Evolutionary conservation across 1,140 invertebrate species (phyloP), one percentile per base, ranked within the genome.

Genomic region (Aphelinus certus): DNA sequence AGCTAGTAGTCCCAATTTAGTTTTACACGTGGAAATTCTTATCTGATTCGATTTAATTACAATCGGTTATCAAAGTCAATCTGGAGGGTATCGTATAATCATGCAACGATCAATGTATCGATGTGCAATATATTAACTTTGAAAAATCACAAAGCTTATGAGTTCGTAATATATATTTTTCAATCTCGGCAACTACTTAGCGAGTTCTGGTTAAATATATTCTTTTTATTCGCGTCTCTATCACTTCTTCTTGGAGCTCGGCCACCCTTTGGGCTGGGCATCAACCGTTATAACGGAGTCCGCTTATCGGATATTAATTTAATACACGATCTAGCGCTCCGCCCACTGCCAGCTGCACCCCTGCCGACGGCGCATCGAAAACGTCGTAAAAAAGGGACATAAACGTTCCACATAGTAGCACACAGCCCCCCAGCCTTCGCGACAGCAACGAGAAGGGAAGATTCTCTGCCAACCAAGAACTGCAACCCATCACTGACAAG

Each of bases 261-360:
- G 1, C 57, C 5, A 2, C 47, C 64, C 64, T 53, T 53, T 9
- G 48, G 3, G 4, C 7, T 45, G 46, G 58, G n/a, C 7, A 56
- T 48, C 47, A 43, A 10, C 45, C 63, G 63, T 51, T 51, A 66
- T 73, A 73, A 66, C 56, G 64, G 53, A 64, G 66, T 7, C 6
- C 63, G 68, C 63, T 71, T 71, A 76, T 76, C 74, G 74, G 68
- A 51, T 76, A 76, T 76, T 82, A 83, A 84, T 82, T 83, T 79
- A 77, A 81, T 81, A 77, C 78, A 79, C 77, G 78, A 80, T 75
- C 80, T 80, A 77, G 71, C 63, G 79, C 79, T 78, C 71, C 73
- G 76, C 78, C 79, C 79, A 74, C 76, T 77, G 76, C 73, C 79
- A 79, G 76, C 73, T 79, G 77, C 75, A 71, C 48, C 74, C 75